Evolutionary conservation across 2,113 vertebrate genomes (phyloP).

Genomic region (Eidolon helvum): DNA sequence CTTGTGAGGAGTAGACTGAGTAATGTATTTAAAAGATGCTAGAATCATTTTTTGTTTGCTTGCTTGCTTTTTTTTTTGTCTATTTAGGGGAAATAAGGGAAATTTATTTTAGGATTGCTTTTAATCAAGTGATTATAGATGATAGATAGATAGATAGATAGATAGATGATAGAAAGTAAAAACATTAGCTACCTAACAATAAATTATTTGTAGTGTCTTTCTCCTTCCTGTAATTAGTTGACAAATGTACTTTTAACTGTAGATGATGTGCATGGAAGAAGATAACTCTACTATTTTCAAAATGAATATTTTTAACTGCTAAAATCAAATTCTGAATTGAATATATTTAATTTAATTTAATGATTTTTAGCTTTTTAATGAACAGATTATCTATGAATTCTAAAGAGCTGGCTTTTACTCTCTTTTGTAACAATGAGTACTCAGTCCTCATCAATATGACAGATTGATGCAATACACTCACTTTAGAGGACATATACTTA

Average conservation of each 20-base stretch:
- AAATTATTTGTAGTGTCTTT: neutral
- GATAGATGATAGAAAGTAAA: neutral
- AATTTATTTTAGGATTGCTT: neutral
- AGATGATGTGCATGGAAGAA: neutral
- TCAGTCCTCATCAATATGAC: neutral
- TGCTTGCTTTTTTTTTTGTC: neutral
- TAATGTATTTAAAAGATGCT: neutral
- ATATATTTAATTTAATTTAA: neutral
- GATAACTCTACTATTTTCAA: neutral
- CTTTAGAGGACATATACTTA: neutral
- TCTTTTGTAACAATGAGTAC: neutral
- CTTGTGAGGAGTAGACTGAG: accelerated
- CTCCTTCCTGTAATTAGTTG: neutral
- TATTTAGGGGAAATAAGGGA: neutral
- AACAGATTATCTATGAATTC: neutral
- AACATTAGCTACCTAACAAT: neutral
- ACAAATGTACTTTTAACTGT: neutral
- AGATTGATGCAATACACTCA: neutral
- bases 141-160: neutral
- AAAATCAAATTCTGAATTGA: slow-evolving; percentile 14
- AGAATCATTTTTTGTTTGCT: neutral
- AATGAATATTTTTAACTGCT: neutral
- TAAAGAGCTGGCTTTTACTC: neutral
- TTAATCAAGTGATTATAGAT: neutral
- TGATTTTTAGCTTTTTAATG: neutral